Percentiles rank a stretch among this genome's conserved stretches.
phyloP scores from a whole-genome alignment of 2,113 vertebrate species.

The Anser brachyrhynchus region DNA sequence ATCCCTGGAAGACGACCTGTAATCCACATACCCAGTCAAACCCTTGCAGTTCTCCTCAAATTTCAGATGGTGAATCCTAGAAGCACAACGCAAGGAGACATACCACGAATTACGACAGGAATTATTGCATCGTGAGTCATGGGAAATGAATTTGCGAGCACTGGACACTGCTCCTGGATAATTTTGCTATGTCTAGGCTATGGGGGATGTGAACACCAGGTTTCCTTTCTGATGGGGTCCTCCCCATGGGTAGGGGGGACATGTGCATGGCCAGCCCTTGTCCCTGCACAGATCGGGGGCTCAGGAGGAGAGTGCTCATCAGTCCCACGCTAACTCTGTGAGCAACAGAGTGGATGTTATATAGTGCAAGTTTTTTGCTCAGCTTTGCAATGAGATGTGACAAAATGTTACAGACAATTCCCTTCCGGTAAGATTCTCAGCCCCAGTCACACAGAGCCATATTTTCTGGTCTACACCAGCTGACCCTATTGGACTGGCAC shows the following conservation, averaged over 20 bases:
- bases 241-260: not conserved
- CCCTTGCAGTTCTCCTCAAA: not conserved
- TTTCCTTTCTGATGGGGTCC: not conserved
- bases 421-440: not conserved
- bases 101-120: not conserved
- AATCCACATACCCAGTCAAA: not conserved
- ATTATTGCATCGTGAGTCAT: constrained; percentile 8
- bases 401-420: not conserved
- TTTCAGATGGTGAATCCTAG: constrained; percentile 50
- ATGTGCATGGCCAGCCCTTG: not conserved
- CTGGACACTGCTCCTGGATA: not conserved
- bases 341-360: not conserved
- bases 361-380: not conserved
- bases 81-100: not conserved
- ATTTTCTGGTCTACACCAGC: not conserved
- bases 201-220: not conserved
- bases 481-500: not conserved
- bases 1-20: not conserved
- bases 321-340: not conserved
- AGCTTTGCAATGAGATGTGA: not conserved
- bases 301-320: not conserved
- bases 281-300: not conserved
- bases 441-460: not conserved
- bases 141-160: constrained; percentile 37
- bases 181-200: not conserved